These are phyloP conservation scores for Archocentrus centrarchus DNA, from an alignment of 2,113 vertebrate species.

Conservation along the genomic window DNA sequence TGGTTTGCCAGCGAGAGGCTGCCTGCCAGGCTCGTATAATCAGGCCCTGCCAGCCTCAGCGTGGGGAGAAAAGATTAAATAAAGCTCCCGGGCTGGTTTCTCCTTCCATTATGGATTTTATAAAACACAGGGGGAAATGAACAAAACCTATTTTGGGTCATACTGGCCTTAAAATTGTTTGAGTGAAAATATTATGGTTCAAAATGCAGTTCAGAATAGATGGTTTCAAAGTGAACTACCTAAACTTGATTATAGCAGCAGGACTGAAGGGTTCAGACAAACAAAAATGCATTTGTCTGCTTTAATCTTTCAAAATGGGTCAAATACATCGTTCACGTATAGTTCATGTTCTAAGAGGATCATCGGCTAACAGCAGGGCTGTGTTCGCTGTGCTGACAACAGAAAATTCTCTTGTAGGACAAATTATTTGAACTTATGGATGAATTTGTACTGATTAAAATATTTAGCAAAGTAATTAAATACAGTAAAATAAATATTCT, in stretches of 20 bases:
- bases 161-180: neutral
- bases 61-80: slow-evolving; percentile 37
- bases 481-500: too few species aligned
- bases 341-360: neutral
- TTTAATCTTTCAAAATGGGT: slow-evolving; percentile 12
- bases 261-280: neutral
- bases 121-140: slow-evolving; percentile 4
- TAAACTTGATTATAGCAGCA: neutral
- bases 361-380: too few species aligned
- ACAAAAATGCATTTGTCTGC: neutral
- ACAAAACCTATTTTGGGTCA: neutral
- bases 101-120: slow-evolving; percentile 32
- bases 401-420: neutral
- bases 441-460: too few species aligned
- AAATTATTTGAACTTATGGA: too few species aligned
- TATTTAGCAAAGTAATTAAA: too few species aligned
- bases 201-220: neutral
- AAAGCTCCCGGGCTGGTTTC: slow-evolving; percentile 18
- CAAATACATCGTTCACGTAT: neutral
- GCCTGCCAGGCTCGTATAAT: slow-evolving; percentile 23
- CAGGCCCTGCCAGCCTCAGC: neutral
- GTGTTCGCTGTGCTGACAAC: neutral
- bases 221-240: neutral
- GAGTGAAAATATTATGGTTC: neutral
- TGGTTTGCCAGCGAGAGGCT: neutral